phyloP scores from a whole-genome alignment of 2,888 invertebrate species.

The Andrena hattorfiana region DNA sequence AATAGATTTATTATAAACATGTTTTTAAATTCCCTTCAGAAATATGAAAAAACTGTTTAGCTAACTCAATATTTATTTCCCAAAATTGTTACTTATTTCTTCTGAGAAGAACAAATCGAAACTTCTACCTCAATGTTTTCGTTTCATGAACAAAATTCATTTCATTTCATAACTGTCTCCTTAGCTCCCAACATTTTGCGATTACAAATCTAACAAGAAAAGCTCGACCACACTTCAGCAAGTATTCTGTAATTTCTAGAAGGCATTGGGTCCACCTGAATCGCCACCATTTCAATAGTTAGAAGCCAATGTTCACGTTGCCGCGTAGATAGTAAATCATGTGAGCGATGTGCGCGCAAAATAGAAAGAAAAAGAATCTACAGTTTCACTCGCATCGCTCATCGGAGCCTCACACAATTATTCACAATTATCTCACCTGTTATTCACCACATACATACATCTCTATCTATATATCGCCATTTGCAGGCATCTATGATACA shows the following conservation, averaged over 20 bases:
- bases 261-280: too few species aligned
- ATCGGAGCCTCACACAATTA: slow-evolving; percentile 39
- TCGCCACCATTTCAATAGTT: neutral
- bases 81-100: neutral
- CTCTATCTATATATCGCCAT: slow-evolving; percentile 26
- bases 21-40: neutral
- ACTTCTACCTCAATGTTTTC: neutral
- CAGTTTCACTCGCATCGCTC: slow-evolving; percentile 51
- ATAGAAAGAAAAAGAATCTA: slow-evolving; percentile 13
- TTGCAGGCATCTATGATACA: neutral
- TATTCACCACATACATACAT: slow-evolving; percentile 38
- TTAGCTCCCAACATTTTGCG: too few species aligned
- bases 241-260: slow-evolving; percentile 1
- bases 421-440: slow-evolving; percentile 33
- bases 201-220: too few species aligned
- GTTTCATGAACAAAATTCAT: neutral
- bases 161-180: too few species aligned
- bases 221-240: neutral
- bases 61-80: neutral
- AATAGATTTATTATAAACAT: too few species aligned
- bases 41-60: too few species aligned
- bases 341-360: slow-evolving; percentile 57
- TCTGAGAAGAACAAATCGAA: neutral
- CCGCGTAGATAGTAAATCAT: slow-evolving; percentile 43
- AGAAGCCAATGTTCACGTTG: slow-evolving; percentile 34